Evolutionary conservation across 2,888 invertebrate genomes (phyloP).

Genomic region (Antheraea yamamai): DNA sequence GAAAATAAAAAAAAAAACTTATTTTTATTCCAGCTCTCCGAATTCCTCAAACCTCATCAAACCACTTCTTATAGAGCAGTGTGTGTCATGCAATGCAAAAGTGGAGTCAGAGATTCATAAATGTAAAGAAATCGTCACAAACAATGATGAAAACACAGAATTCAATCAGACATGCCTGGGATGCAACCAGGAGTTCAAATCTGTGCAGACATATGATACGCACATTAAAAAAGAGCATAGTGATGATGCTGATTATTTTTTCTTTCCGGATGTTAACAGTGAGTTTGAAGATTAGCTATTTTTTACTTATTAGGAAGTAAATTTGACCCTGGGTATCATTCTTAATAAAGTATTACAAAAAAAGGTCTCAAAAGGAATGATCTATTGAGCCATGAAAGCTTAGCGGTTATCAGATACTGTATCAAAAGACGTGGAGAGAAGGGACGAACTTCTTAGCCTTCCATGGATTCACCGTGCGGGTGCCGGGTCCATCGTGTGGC

Average conservation of each 20-base stretch:
- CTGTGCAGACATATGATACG: conserved; percentile 44
- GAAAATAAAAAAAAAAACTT: no score
- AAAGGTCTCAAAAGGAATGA: no score
- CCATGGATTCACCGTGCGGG: no score
- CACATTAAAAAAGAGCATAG: conserved; percentile 53
- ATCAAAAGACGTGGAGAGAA: no score
- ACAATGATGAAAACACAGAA: neutral
- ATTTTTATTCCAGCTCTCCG: conserved; percentile 38
- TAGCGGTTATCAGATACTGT: no score
- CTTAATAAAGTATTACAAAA: no score
- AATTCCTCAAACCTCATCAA: conserved; percentile 44
- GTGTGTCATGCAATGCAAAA: conserved; percentile 38
- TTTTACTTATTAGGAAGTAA: neutral
- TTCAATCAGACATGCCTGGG: conserved; percentile 44
- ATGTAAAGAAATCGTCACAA: conserved; percentile 22
- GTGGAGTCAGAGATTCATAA: conserved; percentile 28
- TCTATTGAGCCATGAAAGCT: no score
- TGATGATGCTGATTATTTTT: conserved; percentile 47
- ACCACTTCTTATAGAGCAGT: conserved; percentile 50
- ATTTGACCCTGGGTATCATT: no score
- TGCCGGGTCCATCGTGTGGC: no score
- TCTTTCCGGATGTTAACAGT: conserved; percentile 43
- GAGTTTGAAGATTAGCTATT: neutral
- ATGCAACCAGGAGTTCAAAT: conserved; percentile 45
- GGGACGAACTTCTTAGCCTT: no score